Conservation (phyloP, 2,888 invertebrate genomes). For the Trilocha varians region DNA sequence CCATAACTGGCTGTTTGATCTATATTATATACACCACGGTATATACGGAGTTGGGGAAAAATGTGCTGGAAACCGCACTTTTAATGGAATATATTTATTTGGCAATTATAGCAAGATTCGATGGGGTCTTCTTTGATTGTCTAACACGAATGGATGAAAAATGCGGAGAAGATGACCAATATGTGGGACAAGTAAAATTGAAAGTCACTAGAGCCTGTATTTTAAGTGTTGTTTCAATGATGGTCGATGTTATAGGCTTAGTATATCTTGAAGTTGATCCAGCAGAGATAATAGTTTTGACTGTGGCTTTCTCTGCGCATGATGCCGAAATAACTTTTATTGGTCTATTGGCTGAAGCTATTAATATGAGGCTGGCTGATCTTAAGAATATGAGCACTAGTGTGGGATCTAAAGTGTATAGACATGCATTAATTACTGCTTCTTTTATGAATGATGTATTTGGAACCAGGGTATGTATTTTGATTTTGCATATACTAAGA, state of each 20-base stretch:
- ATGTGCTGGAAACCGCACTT: constrained; percentile 21
- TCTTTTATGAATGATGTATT: constrained; percentile 38
- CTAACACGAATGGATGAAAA: constrained; percentile 33
- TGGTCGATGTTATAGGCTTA: constrained; percentile 29
- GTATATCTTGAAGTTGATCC: constrained; percentile 12
- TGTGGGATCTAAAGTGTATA: constrained; percentile 34
- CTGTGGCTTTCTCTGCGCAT: constrained; percentile 32
- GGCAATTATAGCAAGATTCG: constrained; percentile 15
- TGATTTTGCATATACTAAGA: too few relatives aligned
- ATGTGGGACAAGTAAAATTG: constrained; percentile 14
- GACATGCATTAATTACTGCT: constrained; percentile 34
- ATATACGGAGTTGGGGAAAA: constrained; percentile 1
- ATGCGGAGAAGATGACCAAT: constrained; percentile 21
- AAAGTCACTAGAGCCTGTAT: constrained; percentile 13
- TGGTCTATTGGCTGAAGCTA: constrained; percentile 30
- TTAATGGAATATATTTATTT: constrained; percentile 22
- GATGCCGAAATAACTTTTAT: constrained; percentile 40
- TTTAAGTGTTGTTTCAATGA: constrained; percentile 16
- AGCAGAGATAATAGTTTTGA: constrained; percentile 18
- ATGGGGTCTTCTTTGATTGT: constrained; percentile 19
- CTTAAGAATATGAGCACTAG: constrained; percentile 19
- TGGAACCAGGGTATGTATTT: constrained; percentile 28
- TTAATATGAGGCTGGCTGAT: constrained; percentile 34
- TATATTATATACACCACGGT: constrained; percentile 19
- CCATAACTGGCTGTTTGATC: constrained; percentile 11